Conservation (phyloP, 2,888 invertebrate species). For the Rotaria macrura region DNA sequence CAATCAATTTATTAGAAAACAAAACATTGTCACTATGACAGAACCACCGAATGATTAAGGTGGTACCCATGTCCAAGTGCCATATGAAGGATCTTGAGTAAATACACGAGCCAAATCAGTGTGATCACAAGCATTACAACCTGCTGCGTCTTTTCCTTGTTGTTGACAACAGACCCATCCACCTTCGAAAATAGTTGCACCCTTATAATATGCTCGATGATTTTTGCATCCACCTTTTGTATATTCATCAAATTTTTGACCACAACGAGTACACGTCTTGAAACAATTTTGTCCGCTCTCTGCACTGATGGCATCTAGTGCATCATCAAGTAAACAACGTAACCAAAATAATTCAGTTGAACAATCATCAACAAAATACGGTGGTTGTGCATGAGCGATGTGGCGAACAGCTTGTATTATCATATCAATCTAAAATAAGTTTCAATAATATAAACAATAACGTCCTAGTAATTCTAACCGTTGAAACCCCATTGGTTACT, state of each 20-base stretch:
- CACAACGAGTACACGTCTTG: constrained; percentile 10
- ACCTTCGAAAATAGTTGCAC: background rate
- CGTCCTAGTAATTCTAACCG: too few relatives aligned
- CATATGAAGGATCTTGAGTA: background rate
- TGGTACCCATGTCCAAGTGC: constrained; percentile 14
- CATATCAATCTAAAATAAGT: background rate
- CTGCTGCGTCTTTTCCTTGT: background rate
- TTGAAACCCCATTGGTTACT: background rate
- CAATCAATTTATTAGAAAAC: too few relatives aligned
- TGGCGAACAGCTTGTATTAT: background rate
- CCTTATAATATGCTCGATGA: background rate
- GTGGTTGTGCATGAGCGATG: background rate
- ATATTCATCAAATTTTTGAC: constrained; percentile 13
- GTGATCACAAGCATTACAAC: background rate
- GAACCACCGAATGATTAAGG: too few relatives aligned
- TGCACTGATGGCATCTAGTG: background rate
- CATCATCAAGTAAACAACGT: background rate
- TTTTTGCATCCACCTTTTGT: background rate
- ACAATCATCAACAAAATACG: background rate
- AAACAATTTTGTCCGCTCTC: background rate
- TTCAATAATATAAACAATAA: too few relatives aligned
- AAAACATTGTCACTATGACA: too few relatives aligned
- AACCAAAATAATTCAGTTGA: background rate
- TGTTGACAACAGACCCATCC: constrained; percentile 25
- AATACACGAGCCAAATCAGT: background rate